phyloP scores from a whole-genome alignment of 2,113 vertebrate genomes.

The Otis tarda region DNA sequence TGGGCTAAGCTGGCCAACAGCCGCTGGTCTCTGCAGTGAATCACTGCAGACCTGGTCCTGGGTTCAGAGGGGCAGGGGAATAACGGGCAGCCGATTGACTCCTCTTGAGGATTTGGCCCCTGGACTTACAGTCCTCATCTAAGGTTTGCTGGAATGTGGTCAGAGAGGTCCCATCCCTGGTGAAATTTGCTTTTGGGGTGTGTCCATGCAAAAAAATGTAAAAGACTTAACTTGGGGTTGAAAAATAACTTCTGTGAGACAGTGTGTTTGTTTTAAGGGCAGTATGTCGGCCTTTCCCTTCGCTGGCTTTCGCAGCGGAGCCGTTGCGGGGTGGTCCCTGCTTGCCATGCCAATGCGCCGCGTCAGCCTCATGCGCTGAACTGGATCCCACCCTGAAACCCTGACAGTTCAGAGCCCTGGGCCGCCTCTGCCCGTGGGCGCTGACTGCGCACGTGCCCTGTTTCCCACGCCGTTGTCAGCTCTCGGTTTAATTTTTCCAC shows the following conservation, averaged over 20 bases:
- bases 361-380: accelerated
- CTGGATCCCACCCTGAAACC: background rate
- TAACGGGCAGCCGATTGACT: background rate
- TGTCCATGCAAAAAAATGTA: background rate
- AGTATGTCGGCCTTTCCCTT: background rate
- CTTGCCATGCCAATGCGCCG: background rate
- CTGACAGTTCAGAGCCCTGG: background rate
- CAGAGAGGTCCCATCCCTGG: background rate
- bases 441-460: background rate
- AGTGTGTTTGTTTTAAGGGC: background rate
- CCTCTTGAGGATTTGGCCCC: background rate
- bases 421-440: background rate
- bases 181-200: conserved; percentile 34
- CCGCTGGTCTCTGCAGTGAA: background rate
- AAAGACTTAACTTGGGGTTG: background rate
- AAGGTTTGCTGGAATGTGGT: background rate
- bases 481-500: background rate
- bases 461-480: background rate
- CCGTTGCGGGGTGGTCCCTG: background rate
- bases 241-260: background rate
- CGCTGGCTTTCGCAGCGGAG: accelerated
- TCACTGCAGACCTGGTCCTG: background rate
- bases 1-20: background rate
- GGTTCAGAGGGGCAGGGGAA: background rate
- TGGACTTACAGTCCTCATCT: background rate